phyloP scores from a whole-genome alignment of 1,140 invertebrate genomes.

The Diorhabda carinulata region DNA sequence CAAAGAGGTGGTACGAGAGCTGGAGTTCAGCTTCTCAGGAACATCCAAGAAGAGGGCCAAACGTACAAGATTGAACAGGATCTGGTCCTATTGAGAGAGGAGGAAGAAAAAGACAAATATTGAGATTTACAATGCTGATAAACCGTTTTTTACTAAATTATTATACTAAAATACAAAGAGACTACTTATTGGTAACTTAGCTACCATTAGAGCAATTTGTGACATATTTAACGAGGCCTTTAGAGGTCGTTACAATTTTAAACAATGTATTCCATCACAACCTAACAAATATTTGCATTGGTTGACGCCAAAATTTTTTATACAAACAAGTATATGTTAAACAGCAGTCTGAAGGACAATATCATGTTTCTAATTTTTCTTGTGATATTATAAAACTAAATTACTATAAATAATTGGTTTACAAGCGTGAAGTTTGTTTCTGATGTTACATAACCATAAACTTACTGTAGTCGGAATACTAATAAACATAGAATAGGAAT shows the following conservation, averaged over 20 bases:
- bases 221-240: conserved; percentile 24
- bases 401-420: conserved; percentile 40
- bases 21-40: too few relatives aligned
- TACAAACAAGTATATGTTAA: conserved; percentile 29
- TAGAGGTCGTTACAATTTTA: conserved; percentile 27
- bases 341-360: conserved; percentile 20
- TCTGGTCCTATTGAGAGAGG: too few relatives aligned
- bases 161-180: conserved; percentile 6
- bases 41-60: too few relatives aligned
- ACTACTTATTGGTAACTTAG: conserved; percentile 8
- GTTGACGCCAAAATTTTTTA: conserved; percentile 27
- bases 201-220: conserved; percentile 17
- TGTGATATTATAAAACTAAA: conserved; percentile 14
- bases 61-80: too few relatives aligned
- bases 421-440: conserved; percentile 23
- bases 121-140: conserved; percentile 14
- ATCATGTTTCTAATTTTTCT: conserved; percentile 10
- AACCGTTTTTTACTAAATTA: conserved; percentile 16
- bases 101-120: not conserved
- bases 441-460: conserved; percentile 18
- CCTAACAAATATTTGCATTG: conserved; percentile 28
- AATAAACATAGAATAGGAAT: conserved; percentile 23
- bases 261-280: conserved; percentile 26
- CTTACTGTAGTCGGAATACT: conserved; percentile 17
- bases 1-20: too few relatives aligned